Conservation (phyloP, 2,113 vertebrate species). For the Bujurquina vittata region DNA sequence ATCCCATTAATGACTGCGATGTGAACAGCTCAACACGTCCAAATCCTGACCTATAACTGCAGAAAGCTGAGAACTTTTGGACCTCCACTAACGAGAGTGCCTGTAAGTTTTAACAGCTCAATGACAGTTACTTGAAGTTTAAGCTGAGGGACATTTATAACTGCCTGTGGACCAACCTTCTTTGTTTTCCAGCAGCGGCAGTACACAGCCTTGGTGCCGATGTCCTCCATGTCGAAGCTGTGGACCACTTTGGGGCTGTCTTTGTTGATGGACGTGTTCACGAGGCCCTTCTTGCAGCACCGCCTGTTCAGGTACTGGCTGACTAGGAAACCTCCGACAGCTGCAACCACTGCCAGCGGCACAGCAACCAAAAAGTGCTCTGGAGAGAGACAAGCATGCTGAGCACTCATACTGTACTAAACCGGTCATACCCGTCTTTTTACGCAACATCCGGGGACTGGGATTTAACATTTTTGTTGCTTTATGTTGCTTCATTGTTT, state of each 20-base stretch:
- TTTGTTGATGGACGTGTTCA: conserved; percentile 78
- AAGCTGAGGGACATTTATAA: not conserved
- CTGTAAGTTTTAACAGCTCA: not conserved
- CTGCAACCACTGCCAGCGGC: conserved; percentile 77
- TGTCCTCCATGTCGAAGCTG: conserved; percentile 84
- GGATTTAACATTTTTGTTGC: not conserved
- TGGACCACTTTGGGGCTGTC: conserved; percentile 83
- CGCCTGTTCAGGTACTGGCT: conserved; percentile 68
- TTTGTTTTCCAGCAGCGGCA: conserved; percentile 86
- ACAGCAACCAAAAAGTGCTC: conserved; percentile 75
- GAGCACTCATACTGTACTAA: too few relatives aligned
- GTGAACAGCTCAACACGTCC: not conserved
- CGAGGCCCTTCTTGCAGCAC: conserved; percentile 65
- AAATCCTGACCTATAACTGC: not conserved
- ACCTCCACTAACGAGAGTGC: not conserved
- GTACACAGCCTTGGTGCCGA: conserved; percentile 80
- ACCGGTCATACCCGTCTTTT: not conserved
- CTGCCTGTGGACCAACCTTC: conserved; percentile 69
- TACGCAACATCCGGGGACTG: not conserved
- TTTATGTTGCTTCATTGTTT: not conserved
- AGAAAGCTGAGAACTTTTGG: not conserved
- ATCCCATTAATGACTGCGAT: not conserved
- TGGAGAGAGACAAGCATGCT: conserved; percentile 45
- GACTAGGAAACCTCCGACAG: conserved; percentile 72
- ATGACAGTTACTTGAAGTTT: not conserved